Percentiles rank a stretch among this genome's conserved stretches.
Conservation (phyloP, 2,888 invertebrate genomes). For the Cephus pygmeus region DNA sequence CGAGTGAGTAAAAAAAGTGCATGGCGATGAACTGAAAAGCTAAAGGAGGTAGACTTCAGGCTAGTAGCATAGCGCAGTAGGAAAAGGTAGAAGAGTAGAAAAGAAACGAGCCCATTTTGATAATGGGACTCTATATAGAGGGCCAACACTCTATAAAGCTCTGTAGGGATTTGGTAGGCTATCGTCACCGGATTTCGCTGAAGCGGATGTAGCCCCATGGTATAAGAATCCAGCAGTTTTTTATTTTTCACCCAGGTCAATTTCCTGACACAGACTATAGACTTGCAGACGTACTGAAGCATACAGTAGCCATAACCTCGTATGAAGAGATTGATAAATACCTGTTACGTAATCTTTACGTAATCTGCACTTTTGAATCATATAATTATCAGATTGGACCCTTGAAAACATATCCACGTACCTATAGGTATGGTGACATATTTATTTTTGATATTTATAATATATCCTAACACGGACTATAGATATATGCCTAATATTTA, state of each 20-base stretch:
- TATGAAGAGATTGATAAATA: background rate
- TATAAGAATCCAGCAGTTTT: background rate
- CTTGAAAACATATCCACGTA: background rate
- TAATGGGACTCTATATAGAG: constrained; percentile 57
- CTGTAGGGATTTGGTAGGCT: constrained; percentile 60
- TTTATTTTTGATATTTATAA: background rate
- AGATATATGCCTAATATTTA: background rate
- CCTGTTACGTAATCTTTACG: background rate
- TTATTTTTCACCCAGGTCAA: background rate
- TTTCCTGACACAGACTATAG: background rate
- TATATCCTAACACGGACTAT: background rate
- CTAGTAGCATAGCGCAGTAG: constrained; percentile 45
- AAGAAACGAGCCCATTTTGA: constrained; percentile 63
- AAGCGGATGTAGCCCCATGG: constrained; percentile 33
- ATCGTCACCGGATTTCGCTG: constrained; percentile 48
- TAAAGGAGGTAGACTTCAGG: background rate
- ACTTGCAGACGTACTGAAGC: background rate
- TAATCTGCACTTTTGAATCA: background rate
- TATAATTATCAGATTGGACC: background rate
- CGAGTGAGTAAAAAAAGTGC: background rate
- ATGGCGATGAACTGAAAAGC: background rate
- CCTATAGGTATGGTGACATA: background rate
- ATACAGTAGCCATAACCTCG: background rate
- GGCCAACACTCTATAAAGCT: constrained; percentile 55
- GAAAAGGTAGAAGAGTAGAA: constrained; percentile 36